Conservation (phyloP, 2,888 invertebrate genomes). For the Hydrotaea diabolus region DNA sequence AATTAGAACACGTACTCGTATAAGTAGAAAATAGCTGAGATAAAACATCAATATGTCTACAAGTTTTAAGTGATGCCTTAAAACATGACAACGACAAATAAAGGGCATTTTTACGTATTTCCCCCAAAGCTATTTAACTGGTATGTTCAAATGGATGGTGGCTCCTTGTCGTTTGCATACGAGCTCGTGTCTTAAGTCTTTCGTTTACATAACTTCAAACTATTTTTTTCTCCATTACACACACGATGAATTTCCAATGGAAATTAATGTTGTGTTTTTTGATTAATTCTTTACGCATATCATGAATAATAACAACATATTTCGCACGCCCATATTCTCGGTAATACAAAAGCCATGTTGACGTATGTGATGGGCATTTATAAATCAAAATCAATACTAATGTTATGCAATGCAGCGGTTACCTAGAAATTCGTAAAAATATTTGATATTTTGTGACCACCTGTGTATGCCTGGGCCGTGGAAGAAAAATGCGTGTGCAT, state of each 20-base stretch:
- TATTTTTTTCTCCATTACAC: neutral
- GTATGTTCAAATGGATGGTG: no score
- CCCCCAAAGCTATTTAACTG: no score
- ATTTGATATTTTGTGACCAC: neutral
- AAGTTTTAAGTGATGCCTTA: no score
- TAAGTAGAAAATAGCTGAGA: no score
- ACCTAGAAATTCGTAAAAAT: neutral
- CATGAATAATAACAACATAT: slow-evolving; percentile 2
- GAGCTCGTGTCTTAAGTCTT: slow-evolving; percentile 50
- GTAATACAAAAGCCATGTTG: neutral
- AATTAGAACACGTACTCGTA: no score
- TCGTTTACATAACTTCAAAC: slow-evolving; percentile 14
- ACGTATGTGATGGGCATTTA: slow-evolving; percentile 1
- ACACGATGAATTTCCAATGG: neutral
- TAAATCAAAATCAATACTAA: neutral
- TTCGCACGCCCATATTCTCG: slow-evolving; percentile 26
- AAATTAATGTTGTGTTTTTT: neutral
- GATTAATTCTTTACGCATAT: slow-evolving; percentile 12
- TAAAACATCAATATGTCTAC: no score
- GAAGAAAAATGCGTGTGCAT: neutral
- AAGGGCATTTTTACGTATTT: no score
- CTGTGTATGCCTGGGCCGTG: neutral
- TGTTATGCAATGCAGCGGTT: slow-evolving; percentile 15
- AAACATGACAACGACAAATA: no score
- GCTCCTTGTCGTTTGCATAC: no score